phyloP scores from a whole-genome alignment of 2,888 invertebrate species.

The Fabriciana adippe region DNA sequence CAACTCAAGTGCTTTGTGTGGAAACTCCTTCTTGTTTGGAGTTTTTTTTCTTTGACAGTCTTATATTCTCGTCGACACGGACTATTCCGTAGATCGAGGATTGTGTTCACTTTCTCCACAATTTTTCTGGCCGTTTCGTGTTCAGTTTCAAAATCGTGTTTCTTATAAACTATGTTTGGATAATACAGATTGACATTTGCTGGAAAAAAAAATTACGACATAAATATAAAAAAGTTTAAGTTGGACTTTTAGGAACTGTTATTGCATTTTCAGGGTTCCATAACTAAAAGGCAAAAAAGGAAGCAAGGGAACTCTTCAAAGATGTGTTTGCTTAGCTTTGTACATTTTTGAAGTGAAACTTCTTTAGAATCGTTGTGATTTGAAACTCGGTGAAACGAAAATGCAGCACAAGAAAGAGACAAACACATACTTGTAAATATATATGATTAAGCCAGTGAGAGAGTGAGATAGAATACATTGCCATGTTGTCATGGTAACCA shows the following conservation, averaged over 20 bases:
- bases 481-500: no score
- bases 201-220: slow-evolving; percentile 44
- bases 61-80: slow-evolving; percentile 91
- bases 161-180: slow-evolving; percentile 86
- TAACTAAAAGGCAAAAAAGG: background rate
- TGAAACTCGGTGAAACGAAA: no score
- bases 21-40: slow-evolving; percentile 84
- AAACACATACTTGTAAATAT: no score
- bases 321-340: no score
- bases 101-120: slow-evolving; percentile 92
- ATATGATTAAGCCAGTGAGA: no score
- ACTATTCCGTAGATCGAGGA: slow-evolving; percentile 91
- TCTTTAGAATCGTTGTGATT: no score
- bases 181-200: slow-evolving; percentile 51
- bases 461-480: no score
- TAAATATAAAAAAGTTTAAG: no score
- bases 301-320: no score
- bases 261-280: background rate
- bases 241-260: background rate
- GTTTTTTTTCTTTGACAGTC: slow-evolving; percentile 87
- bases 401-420: no score
- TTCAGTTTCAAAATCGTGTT: slow-evolving; percentile 94
- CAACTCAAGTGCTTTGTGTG: slow-evolving; percentile 71
- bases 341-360: no score
- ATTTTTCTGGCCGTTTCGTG: slow-evolving; percentile 89